Conservation (phyloP, 2,113 vertebrate species). For the Perccottus glenii region DNA sequence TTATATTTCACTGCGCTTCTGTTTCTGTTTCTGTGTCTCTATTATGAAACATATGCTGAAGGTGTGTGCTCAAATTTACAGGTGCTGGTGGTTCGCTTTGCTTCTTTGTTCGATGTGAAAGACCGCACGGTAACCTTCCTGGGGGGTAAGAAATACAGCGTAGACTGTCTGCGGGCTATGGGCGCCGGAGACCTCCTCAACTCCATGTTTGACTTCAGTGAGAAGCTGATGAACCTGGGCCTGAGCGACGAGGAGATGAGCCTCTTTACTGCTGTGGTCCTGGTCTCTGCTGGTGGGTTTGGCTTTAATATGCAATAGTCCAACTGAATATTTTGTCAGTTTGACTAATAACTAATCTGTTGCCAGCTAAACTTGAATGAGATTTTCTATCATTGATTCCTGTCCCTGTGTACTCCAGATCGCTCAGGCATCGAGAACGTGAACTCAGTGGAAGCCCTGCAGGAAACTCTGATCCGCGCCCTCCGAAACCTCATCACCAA, state of each 20-base stretch:
- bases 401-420: slow-evolving; percentile 72
- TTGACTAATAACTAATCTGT: no score
- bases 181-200: slow-evolving; percentile 93
- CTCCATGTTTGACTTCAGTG: slow-evolving; percentile 96
- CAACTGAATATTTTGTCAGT: no score
- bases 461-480: slow-evolving; percentile 93
- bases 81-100: slow-evolving; percentile 96
- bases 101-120: slow-evolving; percentile 89
- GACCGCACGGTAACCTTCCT: slow-evolving; percentile 93
- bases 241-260: slow-evolving; percentile 97
- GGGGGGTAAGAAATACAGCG: slow-evolving; percentile 89
- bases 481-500: slow-evolving; percentile 92
- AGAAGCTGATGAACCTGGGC: slow-evolving; percentile 89
- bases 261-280: slow-evolving; percentile 94
- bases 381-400: neutral
- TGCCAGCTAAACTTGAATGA: no score
- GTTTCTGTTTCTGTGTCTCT: no score
- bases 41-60: neutral
- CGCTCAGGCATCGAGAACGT: slow-evolving; percentile 95
- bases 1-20: no score
- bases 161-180: slow-evolving; percentile 90
- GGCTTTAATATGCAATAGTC: no score
- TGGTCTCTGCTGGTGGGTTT: slow-evolving; percentile 92
- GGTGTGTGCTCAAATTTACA: slow-evolving; percentile 55
- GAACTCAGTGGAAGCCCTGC: slow-evolving; percentile 93